Percentiles rank a stretch among this genome's conserved stretches.
These are phyloP conservation scores for Temnothorax ravouxi DNA, from an alignment of 2,888 invertebrate species.

Conservation along the genomic window DNA sequence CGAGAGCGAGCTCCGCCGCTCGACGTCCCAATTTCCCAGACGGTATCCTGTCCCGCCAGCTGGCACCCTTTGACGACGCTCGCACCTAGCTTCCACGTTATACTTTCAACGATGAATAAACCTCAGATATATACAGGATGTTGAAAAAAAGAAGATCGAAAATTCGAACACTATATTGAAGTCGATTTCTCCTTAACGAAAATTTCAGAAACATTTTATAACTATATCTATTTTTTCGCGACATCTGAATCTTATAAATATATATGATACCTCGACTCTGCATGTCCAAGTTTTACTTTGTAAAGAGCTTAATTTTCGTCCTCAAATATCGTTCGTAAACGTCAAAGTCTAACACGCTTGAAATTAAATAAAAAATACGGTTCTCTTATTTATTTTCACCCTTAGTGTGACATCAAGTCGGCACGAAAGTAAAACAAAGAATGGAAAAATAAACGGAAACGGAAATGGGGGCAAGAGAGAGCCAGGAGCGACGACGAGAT, in stretches of 20 bases:
- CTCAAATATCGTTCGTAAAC: neutral
- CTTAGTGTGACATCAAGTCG: neutral
- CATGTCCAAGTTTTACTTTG: neutral
- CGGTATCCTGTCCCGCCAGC: constrained; percentile 82
- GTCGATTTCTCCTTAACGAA: neutral
- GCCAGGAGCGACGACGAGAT: neutral
- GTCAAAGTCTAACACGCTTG: neutral
- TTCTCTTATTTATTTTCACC: neutral
- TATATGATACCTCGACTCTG: neutral
- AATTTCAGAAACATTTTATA: neutral
- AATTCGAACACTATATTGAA: neutral
- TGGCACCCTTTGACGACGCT: constrained; percentile 80
- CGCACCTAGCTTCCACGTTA: constrained; percentile 64
- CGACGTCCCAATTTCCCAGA: constrained; percentile 82
- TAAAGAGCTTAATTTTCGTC: neutral
- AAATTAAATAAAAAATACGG: constrained; percentile 18
- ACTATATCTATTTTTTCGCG: neutral
- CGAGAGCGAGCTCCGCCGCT: constrained; percentile 68
- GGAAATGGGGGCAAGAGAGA: neutral
- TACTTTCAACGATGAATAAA: constrained; percentile 33
- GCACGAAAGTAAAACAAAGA: neutral
- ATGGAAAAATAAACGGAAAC: constrained; percentile 3
- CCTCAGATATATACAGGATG: neutral
- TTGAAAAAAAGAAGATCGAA: neutral
- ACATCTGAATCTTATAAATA: neutral